These are phyloP conservation scores for Eurypyga helias DNA, from an alignment of 2,113 vertebrate species.

Conservation along the genomic window DNA sequence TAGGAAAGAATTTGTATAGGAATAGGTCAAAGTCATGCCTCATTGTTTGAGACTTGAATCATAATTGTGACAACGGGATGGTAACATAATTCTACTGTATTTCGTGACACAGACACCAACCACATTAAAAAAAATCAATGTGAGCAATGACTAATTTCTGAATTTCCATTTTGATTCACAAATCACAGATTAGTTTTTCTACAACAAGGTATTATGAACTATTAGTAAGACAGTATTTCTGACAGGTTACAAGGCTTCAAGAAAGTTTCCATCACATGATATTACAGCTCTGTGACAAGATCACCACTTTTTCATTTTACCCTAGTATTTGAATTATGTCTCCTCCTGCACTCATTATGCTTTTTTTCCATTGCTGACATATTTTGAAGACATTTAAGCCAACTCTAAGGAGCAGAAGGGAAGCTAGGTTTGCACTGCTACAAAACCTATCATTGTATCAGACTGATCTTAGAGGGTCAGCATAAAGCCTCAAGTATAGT, in stretches of 20 bases:
- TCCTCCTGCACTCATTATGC: neutral
- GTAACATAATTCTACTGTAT: neutral
- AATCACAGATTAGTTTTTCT: constrained; percentile 58
- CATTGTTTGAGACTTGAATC: neutral
- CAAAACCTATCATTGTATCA: neutral
- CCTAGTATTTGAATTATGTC: neutral
- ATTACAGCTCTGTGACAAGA: neutral
- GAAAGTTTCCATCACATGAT: neutral
- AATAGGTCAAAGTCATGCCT: constrained; percentile 7
- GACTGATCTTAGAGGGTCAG: neutral
- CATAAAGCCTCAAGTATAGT: neutral
- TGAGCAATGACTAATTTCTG: constrained; percentile 27
- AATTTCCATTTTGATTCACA: constrained; percentile 46
- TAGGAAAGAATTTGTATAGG: neutral
- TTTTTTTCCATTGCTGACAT: neutral
- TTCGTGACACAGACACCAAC: neutral
- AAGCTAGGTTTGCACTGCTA: neutral
- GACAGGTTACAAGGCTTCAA: constrained; percentile 37
- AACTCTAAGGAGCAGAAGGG: neutral
- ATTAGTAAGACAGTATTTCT: constrained; percentile 15
- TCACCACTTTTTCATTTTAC: neutral
- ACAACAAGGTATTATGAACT: constrained; percentile 27
- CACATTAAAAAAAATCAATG: constrained; percentile 10
- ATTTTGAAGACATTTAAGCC: neutral
- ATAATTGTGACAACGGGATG: constrained; percentile 34